A percentile compares a stretch with the other conserved stretches of the same genome.
Conservation (phyloP, 1,140 invertebrate species). For the Drosophila nigrodunni region DNA sequence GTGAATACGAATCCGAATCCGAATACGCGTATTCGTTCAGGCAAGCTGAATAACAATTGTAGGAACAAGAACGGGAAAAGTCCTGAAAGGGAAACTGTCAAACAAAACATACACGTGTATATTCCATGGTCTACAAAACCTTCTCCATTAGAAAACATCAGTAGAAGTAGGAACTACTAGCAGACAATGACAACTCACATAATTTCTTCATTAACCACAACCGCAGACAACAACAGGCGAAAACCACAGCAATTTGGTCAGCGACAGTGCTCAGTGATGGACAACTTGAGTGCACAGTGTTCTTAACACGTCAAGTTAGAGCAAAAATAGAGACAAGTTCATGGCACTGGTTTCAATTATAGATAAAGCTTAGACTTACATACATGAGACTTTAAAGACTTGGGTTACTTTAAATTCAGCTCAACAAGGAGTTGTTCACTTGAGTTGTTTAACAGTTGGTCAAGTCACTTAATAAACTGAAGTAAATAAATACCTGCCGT, state of each 20-base stretch:
- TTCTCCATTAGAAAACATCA: conserved; percentile 4
- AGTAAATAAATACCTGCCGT: conserved; percentile 53
- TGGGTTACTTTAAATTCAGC: too few relatives aligned
- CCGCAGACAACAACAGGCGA: conserved; percentile 12
- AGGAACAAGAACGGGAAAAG: not conserved
- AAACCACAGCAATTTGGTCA: conserved; percentile 43
- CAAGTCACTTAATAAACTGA: conserved; percentile 75
- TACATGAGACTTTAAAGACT: not conserved
- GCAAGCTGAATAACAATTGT: not conserved
- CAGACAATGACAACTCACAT: conserved; percentile 33
- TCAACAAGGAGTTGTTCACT: conserved; percentile 47
- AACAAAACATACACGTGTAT: not conserved
- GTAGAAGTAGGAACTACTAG: not conserved
- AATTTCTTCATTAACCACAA: conserved; percentile 49
- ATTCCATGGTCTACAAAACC: too few relatives aligned
- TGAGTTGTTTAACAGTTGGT: conserved; percentile 54
- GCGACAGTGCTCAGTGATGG: conserved; percentile 13
- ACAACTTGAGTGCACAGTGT: conserved; percentile 32
- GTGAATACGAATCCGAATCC: not conserved
- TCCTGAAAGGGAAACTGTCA: conserved; percentile 1
- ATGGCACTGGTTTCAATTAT: too few relatives aligned
- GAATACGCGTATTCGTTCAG: not conserved
- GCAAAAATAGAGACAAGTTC: too few relatives aligned
- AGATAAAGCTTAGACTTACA: too few relatives aligned
- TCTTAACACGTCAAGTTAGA: not conserved